These are phyloP conservation scores for Hydrotaea cyrtoneurina DNA, from an alignment of 2,888 invertebrate genomes.

Conservation along the genomic window DNA sequence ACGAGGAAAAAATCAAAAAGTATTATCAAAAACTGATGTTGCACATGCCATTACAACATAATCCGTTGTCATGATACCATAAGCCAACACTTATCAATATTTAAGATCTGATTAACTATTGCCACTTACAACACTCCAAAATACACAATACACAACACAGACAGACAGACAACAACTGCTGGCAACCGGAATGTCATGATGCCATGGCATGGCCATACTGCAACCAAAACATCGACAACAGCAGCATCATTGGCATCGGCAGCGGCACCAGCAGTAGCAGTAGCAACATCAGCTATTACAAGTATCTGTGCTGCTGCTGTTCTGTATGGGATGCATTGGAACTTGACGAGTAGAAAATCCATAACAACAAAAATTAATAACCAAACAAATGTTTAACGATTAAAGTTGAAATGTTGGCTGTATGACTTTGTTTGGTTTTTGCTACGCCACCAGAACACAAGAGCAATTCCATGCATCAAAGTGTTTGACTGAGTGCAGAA, in stretches of 20 bases:
- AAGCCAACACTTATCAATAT: slow-evolving; percentile 68
- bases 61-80: slow-evolving; percentile 68
- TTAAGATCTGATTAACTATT: slow-evolving; percentile 68
- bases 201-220: slow-evolving; percentile 8
- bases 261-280: too few relatives aligned
- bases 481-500: background rate
- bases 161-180: slow-evolving; percentile 28
- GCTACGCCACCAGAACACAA: background rate
- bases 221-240: slow-evolving; percentile 14
- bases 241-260: background rate
- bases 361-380: slow-evolving; percentile 65
- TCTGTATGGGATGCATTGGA: background rate
- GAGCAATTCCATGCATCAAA: slow-evolving; percentile 1
- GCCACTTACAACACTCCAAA: slow-evolving; percentile 63
- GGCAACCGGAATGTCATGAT: slow-evolving; percentile 39
- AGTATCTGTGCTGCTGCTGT: background rate
- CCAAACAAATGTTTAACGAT: slow-evolving; percentile 65
- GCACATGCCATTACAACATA: slow-evolving; percentile 68
- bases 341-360: slow-evolving; percentile 50
- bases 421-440: slow-evolving; percentile 21
- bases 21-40: slow-evolving; percentile 62
- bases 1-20: slow-evolving; percentile 31
- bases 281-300: background rate
- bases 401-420: slow-evolving; percentile 55
- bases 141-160: slow-evolving; percentile 27